Evolutionary conservation across 2,113 vertebrate genomes (phyloP), one percentile per base, ranked within the genome.

Genomic region (Anolis sagrei): DNA sequence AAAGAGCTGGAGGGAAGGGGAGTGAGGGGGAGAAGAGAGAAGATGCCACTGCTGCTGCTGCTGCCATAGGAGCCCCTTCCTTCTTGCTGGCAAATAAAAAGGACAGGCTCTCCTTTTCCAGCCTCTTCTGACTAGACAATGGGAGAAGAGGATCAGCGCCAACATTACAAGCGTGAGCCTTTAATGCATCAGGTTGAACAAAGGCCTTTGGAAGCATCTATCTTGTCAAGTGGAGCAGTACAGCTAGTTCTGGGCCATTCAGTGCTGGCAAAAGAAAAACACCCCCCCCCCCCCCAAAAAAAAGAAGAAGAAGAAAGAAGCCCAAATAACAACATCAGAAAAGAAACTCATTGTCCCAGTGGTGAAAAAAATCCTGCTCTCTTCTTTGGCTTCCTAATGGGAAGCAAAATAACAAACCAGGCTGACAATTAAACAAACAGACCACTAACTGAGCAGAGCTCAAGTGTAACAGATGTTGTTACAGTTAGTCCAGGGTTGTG

Each of bases 401-500:
- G 94, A 95, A 95, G 91, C 93, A 93, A 94, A 95, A 95, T 90
- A 94, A 93, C 94, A 93, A 93, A 93, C 92, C 89, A 92, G 92
- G 92, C 94, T 90, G 91, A 95, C 94, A 94, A 93, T 95, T 96
- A 95, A 95, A 95, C 93, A 94, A 96, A 94, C 92, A 95, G 86
- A 89, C 90, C 93, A 89, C 92, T 93, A 95, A 89, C 85, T 0
- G 0, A 92, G 92, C 90, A 29, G 70, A 92, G 91, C 92, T 93
- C 91, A 94, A 94, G 93, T 92, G 91, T 89, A 95, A 91, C 95
- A 96, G 94, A 95, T 95, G 95, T 95, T 93, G 87, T 89, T 93
- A 91, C 91, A 91, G 92, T 94, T 93, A 88, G 87, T 81, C 89
- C 81, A 76, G 89, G 54, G 62, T 81, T 76, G 78, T n/a, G 72